phyloP scores from a whole-genome alignment of 2,888 invertebrate genomes.

The Synanthedon formicaeformis region DNA sequence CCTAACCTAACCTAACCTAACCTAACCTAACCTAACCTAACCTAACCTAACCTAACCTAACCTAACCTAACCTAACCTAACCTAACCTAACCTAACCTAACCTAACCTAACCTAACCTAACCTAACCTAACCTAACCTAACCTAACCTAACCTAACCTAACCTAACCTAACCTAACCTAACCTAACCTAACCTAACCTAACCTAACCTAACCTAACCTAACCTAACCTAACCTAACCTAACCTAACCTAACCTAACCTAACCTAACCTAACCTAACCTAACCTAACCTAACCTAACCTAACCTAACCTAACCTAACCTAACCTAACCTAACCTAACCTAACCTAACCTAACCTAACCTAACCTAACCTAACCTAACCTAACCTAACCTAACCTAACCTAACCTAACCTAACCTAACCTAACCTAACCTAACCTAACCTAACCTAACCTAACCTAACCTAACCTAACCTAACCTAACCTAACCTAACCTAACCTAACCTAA shows the following conservation, averaged over 20 bases:
- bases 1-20: too few relatives aligned
- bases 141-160: conserved; percentile 6
- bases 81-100: conserved; percentile 3
- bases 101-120: conserved; percentile 6
- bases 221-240: conserved; percentile 6
- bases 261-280: conserved; percentile 2
- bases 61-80: conserved; percentile 6
- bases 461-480: conserved; percentile 2
- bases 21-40: too few relatives aligned
- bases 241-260: conserved; percentile 5
- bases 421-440: conserved; percentile 2
- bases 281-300: conserved; percentile 6
- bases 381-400: conserved; percentile 2
- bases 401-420: conserved; percentile 2
- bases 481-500: conserved; percentile 2
- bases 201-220: conserved; percentile 6
- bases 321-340: conserved; percentile 8
- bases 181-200: conserved; percentile 6
- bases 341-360: conserved; percentile 3
- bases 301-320: conserved; percentile 6
- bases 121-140: conserved; percentile 6
- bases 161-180: conserved; percentile 6
- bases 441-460: conserved; percentile 2
- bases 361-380: conserved; percentile 2
- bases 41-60: too few relatives aligned